These are phyloP conservation scores for Cremastobaeus sp. DNA, from an alignment of 2,888 invertebrate species.

Conservation along the genomic window DNA sequence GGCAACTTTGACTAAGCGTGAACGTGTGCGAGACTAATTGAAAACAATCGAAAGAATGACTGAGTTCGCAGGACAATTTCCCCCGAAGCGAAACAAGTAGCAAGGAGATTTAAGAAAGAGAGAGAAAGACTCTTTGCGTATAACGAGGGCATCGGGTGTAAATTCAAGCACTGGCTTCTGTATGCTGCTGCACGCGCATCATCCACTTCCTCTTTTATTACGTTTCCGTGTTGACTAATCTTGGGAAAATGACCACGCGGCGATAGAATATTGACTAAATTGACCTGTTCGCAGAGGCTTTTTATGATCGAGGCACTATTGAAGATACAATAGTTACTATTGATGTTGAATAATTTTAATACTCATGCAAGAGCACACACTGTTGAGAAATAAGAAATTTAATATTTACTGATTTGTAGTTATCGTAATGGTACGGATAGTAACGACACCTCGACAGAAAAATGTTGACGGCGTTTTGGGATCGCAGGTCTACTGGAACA, in stretches of 20 bases:
- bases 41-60: constrained; percentile 14
- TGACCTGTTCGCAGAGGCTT: constrained; percentile 31
- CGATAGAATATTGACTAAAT: constrained; percentile 29
- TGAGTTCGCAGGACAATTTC: constrained; percentile 21
- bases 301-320: constrained; percentile 38
- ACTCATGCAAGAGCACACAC: constrained; percentile 47
- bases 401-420: constrained; percentile 49
- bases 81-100: constrained; percentile 48
- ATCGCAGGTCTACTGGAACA: not conserved
- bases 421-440: constrained; percentile 37
- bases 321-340: constrained; percentile 56
- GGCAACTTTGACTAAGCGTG: no score
- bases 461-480: constrained; percentile 4
- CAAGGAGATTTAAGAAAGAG: constrained; percentile 50
- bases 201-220: constrained; percentile 33
- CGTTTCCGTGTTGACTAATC: constrained; percentile 30
- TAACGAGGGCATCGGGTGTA: constrained; percentile 66
- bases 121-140: constrained; percentile 55
- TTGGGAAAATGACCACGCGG: constrained; percentile 13
- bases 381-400: constrained; percentile 53
- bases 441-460: constrained; percentile 38
- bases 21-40: no score
- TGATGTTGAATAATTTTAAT: constrained; percentile 57
- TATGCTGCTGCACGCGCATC: constrained; percentile 55
- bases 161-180: constrained; percentile 61